Evolutionary conservation across 2,797 vertebrate species (phyloP), one percentile per base, ranked within the genome.

Genomic region (Acanthornis magna): DNA sequence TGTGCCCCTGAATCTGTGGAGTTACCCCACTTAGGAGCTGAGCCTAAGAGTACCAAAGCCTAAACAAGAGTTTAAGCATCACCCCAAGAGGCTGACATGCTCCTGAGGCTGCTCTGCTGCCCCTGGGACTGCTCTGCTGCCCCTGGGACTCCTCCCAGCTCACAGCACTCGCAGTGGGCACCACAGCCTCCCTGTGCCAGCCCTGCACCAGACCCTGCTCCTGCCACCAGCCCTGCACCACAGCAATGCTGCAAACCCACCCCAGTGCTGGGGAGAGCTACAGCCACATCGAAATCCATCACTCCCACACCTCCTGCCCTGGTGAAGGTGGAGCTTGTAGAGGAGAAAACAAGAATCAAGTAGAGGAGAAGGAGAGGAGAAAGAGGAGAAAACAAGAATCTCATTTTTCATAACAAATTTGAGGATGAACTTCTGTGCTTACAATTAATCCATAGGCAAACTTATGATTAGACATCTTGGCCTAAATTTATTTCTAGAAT

Each of bases 41-140:
- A 10, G 63, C 11, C 7, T 5, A 6, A 26, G 63, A 29, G 27
- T 47, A 27, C 57, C 38, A 27, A 57, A 62, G 36, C 68, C 26
- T 32, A 10, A 50, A 8, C 10, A 43, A 12, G 50, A 19, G 6
- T 7, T 20, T 3, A 17, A 43, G 48, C 11, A 1, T 12, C 66
- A 22, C 3, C 2, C 0, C 16, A 36, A 34, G 47, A 78, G 29
- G 58, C 45, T 19, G 45, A 11, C 9, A 2, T 0, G 0, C 34
- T 65, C 27, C 45, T 1, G 12, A 38, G 47, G 45, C 54, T 45
- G 53, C 54, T 65, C 30, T 45, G 42, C 42, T 29, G 30, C 42
- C 66, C 26, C 45, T 15, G 9, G 2, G 5, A 75, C 79, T 45
- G 43, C 19, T 45, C 38, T 38, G 38, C 38, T 38, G 38, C 38